Base-by-base conservation (phyloP, 1,140 invertebrate species). In the Leptopilina clavipes region DNA sequence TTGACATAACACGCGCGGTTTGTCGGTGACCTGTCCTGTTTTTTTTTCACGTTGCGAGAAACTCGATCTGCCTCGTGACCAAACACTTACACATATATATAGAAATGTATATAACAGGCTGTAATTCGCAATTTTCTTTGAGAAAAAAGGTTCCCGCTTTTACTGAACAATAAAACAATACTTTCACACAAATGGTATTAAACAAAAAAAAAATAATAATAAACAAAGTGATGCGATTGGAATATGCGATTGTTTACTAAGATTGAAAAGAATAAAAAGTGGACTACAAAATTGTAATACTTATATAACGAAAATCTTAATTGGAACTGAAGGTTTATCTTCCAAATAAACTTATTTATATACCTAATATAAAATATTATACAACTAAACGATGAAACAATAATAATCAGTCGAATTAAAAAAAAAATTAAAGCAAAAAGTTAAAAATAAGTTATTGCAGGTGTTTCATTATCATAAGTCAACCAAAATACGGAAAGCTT, bases 1-100 rank as follows among this genome's bases (percentile, higher is more conserved):
- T 59, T 59, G 56, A 59, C 22, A 59, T 59, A 59, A 59, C 56
- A 59, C 56, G 56, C 22, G 56, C 56, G 56, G 19, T 59, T 59
- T 31, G 56, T 25, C 56, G 22, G 56, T 25, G 18, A 59, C 56
- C 19, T 59, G 25, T 59, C 56, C 56, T 59, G 56, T 59, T 59
- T 59, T 19, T 31, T 25, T 59, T 59, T n/a, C 56, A 59, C 56
- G 22, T 59, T 31, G 19, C 56, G 56, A 59, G 56, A 59, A 59
- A 59, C 56, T 25, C 22, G 56, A 59, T 59, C 10, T 10, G 22
- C 10, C 56, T 25, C 56, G 56, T 59, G 56, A 25, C 56, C 25
- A 31, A 59, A 25, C 56, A 25, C 56, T 59, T 59, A 59, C 56
- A n/a, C n/a, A n/a, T n/a, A n/a, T n/a, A n/a, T n/a, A n/a, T n/a